Evolutionary conservation across 2,888 invertebrate species (phyloP).

Genomic region (Oscheius myriophilus): DNA sequence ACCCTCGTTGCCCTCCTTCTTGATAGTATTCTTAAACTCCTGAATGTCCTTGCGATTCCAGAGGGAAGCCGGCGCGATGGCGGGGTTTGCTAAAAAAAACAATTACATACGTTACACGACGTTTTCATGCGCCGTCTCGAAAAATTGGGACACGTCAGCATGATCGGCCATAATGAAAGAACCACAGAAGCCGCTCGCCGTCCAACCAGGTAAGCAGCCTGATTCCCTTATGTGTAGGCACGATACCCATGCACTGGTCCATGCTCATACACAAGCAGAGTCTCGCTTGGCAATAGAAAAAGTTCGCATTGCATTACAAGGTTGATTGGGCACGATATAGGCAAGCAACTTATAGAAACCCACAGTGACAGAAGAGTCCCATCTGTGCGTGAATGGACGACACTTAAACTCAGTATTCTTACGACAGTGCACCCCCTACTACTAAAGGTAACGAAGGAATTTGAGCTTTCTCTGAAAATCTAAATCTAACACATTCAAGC

Average conservation of each 20-base stretch:
- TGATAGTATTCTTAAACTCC: slow-evolving; percentile 81
- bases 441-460: too few relatives aligned
- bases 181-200: slow-evolving; percentile 13
- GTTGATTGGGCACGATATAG: slow-evolving; percentile 1
- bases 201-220: slow-evolving; percentile 2
- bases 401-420: slow-evolving; percentile 56
- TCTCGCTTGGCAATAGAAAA: slow-evolving; percentile 1
- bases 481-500: too few relatives aligned
- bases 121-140: slow-evolving; percentile 12
- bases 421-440: too few relatives aligned
- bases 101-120: background rate
- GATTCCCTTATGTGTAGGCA: slow-evolving; percentile 8
- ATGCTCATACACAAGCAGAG: slow-evolving; percentile 27
- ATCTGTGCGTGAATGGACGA: slow-evolving; percentile 69
- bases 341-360: slow-evolving; percentile 43
- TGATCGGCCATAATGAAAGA: background rate
- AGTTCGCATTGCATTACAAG: slow-evolving; percentile 16
- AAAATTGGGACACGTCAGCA: slow-evolving; percentile 10
- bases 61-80: slow-evolving; percentile 82
- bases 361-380: slow-evolving; percentile 71
- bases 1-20: slow-evolving; percentile 83
- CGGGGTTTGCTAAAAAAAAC: slow-evolving; percentile 68
- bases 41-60: slow-evolving; percentile 92
- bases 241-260: slow-evolving; percentile 19
- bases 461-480: too few relatives aligned